Base-by-base conservation (phyloP, 2,113 vertebrate species). In the Tachuris rubrigastra region DNA sequence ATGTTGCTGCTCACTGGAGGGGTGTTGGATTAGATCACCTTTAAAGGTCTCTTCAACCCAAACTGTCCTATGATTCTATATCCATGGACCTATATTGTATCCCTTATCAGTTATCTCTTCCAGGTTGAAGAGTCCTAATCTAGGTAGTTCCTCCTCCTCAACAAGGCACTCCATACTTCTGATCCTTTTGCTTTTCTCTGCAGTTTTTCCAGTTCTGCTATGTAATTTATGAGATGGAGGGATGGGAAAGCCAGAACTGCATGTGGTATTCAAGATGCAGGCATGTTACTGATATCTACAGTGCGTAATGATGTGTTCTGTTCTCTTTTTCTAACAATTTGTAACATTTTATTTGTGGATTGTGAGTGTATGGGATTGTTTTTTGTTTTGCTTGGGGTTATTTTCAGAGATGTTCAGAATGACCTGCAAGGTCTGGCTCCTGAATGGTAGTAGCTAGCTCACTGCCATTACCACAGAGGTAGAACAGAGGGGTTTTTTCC, bases 181-280 rank as follows among this genome's bases (percentile, higher is more conserved):
- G 67, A 93, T 78, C 21, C 63, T 93, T 89, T 87, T 81, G 50
- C 88, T 93, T 94, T 93, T 85, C 85, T 85, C 74, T 94, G 85
- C 77, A 73, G 55, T 93, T 89, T 81, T 81, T 89, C 87, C 65
- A 53, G 46, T 94, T 89, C 81, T 94, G 63, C 79, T 96, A 41
- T 87, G 10, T 81, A 87, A 81, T 87, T 84, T 84, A 68, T 89
- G 65, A 87, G 47, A 55, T 91, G 49, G 63, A 93, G 84, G 72
- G 90, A 87, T 87, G 90, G 92, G 92, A 65, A 94, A 91, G n/a
- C 19, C 60, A 91, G 74, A 93, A 85, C 68, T 93, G 65, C 90
- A 87, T 86, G 47, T 86, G 83, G 35, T 86, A 75, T 81, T 86
- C 89, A 81, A 86, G 89, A 56, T 86, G 75, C 65, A 56, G 81